A percentile compares a stretch with the other conserved stretches of the same genome.
phyloP scores from a whole-genome alignment of 2,797 vertebrate species.

The Xenentodon cancila region DNA sequence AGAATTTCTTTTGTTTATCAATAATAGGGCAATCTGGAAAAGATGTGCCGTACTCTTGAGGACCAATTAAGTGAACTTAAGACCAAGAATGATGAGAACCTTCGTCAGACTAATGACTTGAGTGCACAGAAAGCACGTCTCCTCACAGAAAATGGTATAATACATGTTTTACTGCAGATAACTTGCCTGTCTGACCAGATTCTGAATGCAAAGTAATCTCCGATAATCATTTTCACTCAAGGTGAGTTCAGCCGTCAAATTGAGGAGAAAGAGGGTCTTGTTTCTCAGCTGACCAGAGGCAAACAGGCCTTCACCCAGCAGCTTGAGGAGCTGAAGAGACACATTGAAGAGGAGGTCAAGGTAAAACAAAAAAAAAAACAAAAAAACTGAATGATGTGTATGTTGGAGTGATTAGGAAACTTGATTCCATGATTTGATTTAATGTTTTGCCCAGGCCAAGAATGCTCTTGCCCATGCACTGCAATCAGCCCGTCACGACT shows the following conservation, averaged over 20 bases:
- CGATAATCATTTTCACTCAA: conserved; percentile 17
- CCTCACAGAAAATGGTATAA: conserved; percentile 88
- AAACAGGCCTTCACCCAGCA: conserved; percentile 91
- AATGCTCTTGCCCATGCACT: conserved; percentile 1
- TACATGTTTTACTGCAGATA: neutral
- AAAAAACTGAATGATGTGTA: neutral
- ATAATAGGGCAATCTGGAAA: conserved; percentile 88
- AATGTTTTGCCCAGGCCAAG: neutral
- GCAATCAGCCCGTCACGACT: conserved; percentile 84
- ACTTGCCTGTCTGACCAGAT: neutral
- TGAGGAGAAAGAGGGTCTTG: conserved; percentile 88
- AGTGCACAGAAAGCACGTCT: conserved; percentile 86
- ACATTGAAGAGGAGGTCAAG: conserved; percentile 71
- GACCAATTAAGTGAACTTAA: conserved; percentile 88
- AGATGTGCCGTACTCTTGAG: conserved; percentile 86
- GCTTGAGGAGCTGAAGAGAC: conserved; percentile 90
- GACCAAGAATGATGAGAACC: conserved; percentile 86
- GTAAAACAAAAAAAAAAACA: neutral
- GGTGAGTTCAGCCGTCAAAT: conserved; percentile 88
- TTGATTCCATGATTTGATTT: neutral
- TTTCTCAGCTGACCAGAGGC: conserved; percentile 89
- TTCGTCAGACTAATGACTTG: conserved; percentile 84
- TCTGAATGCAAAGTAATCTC: neutral
- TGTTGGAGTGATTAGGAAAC: too few species aligned
- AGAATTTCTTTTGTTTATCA: conserved; percentile 2